These are phyloP conservation scores for Timema podura DNA, from an alignment of 2,888 invertebrate species.

Conservation along the genomic window DNA sequence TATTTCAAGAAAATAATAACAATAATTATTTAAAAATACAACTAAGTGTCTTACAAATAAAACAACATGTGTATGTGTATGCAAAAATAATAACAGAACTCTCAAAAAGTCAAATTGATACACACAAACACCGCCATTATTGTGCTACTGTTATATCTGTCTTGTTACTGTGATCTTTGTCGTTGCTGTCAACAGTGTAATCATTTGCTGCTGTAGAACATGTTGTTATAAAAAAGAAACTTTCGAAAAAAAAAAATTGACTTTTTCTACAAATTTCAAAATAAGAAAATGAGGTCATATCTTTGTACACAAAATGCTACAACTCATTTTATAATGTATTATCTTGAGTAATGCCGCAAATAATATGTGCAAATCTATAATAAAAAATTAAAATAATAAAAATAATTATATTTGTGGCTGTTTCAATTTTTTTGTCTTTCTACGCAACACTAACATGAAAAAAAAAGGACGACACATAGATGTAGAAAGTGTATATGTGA, in stretches of 20 bases:
- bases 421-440: not conserved
- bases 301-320: not conserved
- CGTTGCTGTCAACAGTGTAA: not conserved
- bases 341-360: not conserved
- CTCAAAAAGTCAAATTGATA: too few relatives aligned
- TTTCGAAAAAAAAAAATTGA: not conserved
- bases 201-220: not conserved
- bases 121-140: not conserved
- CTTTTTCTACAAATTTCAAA: slow-evolving; percentile 7
- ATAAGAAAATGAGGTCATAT: not conserved
- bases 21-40: slow-evolving; percentile 5
- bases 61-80: not conserved
- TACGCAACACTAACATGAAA: slow-evolving; percentile 8
- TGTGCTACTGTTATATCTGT: slow-evolving; percentile 14
- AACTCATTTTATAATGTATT: not conserved
- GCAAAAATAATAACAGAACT: too few relatives aligned
- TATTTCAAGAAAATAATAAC: too few relatives aligned
- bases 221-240: not conserved
- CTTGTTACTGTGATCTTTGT: slow-evolving; percentile 11
- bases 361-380: not conserved
- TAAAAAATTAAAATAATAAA: not conserved
- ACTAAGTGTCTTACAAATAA: slow-evolving; percentile 10
- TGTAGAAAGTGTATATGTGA: slow-evolving; percentile 22
- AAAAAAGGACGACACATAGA: not conserved
- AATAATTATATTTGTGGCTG: not conserved